Percentiles rank a stretch among this genome's conserved stretches.
Evolutionary conservation across 2,113 vertebrate genomes (phyloP).

Genomic region (Coptodon rendalli): DNA sequence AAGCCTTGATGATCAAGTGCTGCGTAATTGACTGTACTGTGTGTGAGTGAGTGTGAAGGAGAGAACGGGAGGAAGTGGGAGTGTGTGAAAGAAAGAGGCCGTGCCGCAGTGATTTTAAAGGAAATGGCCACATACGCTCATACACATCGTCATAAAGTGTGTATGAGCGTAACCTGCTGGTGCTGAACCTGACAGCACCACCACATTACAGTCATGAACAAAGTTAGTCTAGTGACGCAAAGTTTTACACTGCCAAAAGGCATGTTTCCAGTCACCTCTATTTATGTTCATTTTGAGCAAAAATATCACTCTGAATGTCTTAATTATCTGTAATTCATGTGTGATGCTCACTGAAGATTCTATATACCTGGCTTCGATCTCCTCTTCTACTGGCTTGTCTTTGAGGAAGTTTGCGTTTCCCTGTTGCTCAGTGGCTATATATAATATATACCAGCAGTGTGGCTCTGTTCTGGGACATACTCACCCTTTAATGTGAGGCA

Average conservation of each 20-base stretch:
- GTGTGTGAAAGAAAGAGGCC: background rate
- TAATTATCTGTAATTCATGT: background rate
- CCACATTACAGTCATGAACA: background rate
- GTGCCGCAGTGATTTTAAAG: background rate
- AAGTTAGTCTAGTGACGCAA: background rate
- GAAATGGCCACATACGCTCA: background rate
- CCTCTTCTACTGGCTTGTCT: background rate
- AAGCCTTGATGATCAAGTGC: slow-evolving; percentile 45
- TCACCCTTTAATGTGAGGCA: background rate
- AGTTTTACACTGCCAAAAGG: background rate
- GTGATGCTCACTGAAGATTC: background rate
- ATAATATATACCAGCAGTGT: background rate
- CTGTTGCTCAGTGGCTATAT: background rate
- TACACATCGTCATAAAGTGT: background rate
- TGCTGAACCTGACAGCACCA: background rate
- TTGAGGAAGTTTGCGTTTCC: background rate
- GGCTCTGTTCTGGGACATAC: background rate
- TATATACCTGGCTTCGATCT: background rate
- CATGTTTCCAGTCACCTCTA: background rate
- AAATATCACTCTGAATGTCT: background rate
- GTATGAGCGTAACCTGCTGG: background rate
- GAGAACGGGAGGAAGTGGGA: background rate
- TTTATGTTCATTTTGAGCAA: background rate
- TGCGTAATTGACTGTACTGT: slow-evolving; percentile 35
- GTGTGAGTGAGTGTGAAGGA: slow-evolving; percentile 12